Conservation (phyloP, 2,113 vertebrate species). For the Poeciliopsis retropinna region DNA sequence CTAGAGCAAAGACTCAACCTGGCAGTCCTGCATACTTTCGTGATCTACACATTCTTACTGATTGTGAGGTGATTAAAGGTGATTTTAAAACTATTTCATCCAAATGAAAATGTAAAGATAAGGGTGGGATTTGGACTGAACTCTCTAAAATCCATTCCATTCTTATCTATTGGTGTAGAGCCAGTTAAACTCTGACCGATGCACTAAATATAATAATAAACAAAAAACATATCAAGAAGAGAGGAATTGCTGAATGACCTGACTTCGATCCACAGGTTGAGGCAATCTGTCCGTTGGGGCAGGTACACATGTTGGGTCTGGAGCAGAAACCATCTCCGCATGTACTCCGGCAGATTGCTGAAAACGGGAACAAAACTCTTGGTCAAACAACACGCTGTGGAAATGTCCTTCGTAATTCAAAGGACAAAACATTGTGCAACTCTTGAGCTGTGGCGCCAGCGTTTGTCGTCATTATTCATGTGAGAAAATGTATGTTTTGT, state of each 20-base stretch:
- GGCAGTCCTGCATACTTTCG: constrained; percentile 24
- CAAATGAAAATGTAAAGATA: constrained; percentile 21
- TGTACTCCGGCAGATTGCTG: constrained; percentile 97
- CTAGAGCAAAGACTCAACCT: not conserved
- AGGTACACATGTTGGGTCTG: constrained; percentile 99
- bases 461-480: constrained; percentile 18
- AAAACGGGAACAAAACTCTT: constrained; percentile 59
- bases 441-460: constrained; percentile 5
- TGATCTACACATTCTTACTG: constrained; percentile 27
- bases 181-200: constrained; percentile 9
- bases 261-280: constrained; percentile 96
- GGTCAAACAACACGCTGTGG: constrained; percentile 35
- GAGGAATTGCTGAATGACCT: constrained; percentile 75
- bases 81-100: constrained; percentile 16
- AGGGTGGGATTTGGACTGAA: constrained; percentile 14
- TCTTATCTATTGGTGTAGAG: constrained; percentile 29
- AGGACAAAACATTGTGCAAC: constrained; percentile 6
- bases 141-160: constrained; percentile 31
- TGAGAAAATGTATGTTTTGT: constrained; percentile 29
- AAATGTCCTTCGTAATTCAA: constrained; percentile 21
- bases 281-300: constrained; percentile 93
- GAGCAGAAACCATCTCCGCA: constrained; percentile 99
- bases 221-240: constrained; percentile 4
- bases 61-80: constrained; percentile 33
- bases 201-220: constrained; percentile 4